phyloP scores from a whole-genome alignment of 64 coral and sea anemone genomes.

The Porites lutea region DNA sequence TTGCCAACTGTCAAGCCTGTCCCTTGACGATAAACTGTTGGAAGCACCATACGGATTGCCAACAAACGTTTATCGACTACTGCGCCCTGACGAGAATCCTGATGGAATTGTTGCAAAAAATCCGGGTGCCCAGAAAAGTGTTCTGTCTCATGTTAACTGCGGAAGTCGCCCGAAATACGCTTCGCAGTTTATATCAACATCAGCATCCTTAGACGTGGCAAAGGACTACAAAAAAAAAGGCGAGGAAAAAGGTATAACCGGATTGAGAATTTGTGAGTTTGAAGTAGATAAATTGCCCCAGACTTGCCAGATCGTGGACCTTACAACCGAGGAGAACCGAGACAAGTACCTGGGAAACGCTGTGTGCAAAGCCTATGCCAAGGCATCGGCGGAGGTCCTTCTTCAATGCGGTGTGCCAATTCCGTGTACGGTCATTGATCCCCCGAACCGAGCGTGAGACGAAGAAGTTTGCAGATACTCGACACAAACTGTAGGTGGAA shows the following conservation, averaged over 20 bases:
- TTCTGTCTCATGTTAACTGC: slow-evolving; percentile 54
- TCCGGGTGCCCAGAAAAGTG: slow-evolving; percentile 5
- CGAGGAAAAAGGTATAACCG: slow-evolving; percentile 34
- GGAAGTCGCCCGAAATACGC: slow-evolving; percentile 1
- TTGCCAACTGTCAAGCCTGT: neutral
- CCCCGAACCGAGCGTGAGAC: neutral
- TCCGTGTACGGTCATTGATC: slow-evolving; percentile 15
- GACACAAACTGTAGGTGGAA: neutral
- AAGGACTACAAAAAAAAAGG: slow-evolving; percentile 12
- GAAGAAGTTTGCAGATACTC: neutral
- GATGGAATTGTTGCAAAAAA: slow-evolving; percentile 40
- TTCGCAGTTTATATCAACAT: slow-evolving; percentile 50
- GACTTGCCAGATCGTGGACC: slow-evolving; percentile 17
- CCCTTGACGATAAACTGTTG: neutral
- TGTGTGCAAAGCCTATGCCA: slow-evolving; percentile 47
- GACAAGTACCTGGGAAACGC: slow-evolving; percentile 53
- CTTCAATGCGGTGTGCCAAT: slow-evolving; percentile 30
- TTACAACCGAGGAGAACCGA: slow-evolving; percentile 31
- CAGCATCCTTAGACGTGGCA: neutral
- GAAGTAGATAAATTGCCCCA: neutral
- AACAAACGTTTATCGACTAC: slow-evolving; percentile 4
- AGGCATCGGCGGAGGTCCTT: slow-evolving; percentile 34
- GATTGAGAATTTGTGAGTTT: slow-evolving; percentile 26
- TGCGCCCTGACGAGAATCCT: slow-evolving; percentile 37
- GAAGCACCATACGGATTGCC: no score